Conservation (phyloP, 2,888 invertebrate genomes). For the Lathronympha strigana region DNA sequence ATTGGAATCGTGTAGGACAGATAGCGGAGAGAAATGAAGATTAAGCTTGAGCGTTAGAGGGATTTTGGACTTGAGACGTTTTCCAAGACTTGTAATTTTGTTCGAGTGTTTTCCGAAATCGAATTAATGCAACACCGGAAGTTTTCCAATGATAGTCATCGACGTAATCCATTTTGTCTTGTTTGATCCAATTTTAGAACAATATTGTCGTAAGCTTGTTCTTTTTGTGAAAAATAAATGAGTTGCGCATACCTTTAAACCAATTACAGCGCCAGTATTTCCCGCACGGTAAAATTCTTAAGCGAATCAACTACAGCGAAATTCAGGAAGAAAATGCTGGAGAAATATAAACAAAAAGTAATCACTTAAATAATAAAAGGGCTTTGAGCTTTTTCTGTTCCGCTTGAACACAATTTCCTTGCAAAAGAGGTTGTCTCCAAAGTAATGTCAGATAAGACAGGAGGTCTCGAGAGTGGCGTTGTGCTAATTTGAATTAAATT, state of each 20-base stretch:
- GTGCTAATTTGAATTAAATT: constrained; percentile 69
- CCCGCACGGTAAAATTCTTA: constrained; percentile 9
- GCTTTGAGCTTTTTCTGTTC: constrained; percentile 40
- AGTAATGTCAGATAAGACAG: constrained; percentile 52
- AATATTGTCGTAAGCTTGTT: background rate
- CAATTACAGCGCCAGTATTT: constrained; percentile 1
- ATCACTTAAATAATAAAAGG: constrained; percentile 41
- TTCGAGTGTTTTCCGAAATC: constrained; percentile 17
- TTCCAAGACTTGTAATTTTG: constrained; percentile 27
- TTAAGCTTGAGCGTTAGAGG: constrained; percentile 29
- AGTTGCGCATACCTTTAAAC: background rate
- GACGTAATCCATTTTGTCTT: constrained; percentile 18
- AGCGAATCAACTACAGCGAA: constrained; percentile 23
- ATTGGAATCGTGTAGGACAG: constrained; percentile 37
- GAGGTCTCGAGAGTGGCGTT: constrained; percentile 50
- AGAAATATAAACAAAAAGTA: constrained; percentile 41
- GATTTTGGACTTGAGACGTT: constrained; percentile 27
- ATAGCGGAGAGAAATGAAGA: constrained; percentile 36
- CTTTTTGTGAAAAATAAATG: background rate
- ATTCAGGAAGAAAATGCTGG: constrained; percentile 21
- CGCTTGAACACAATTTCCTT: constrained; percentile 41
- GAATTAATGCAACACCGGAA: background rate
- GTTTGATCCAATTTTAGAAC: background rate
- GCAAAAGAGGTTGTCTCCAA: constrained; percentile 48
- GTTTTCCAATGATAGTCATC: constrained; percentile 11